phyloP scores from a whole-genome alignment of 2,888 invertebrate genomes.

The Cacoxenus indagator region DNA sequence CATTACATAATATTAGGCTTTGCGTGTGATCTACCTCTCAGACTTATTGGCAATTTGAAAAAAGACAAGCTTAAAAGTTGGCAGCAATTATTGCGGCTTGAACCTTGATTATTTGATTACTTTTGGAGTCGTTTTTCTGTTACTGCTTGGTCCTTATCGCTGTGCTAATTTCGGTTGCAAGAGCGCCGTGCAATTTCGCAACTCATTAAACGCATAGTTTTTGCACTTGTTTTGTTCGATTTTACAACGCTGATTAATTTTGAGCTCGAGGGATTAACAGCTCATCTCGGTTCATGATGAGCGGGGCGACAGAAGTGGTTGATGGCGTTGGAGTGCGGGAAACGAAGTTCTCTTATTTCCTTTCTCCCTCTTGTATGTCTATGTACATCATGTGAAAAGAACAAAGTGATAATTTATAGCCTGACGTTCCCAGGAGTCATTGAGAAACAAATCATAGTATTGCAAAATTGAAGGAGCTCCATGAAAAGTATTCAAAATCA shows the following conservation, averaged over 20 bases:
- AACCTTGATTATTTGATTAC: not conserved
- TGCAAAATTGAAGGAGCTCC: too few relatives aligned
- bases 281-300: not conserved
- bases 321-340: not conserved
- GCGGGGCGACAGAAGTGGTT: not conserved
- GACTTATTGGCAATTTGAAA: too few relatives aligned
- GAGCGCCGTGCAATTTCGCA: not conserved
- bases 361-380: not conserved
- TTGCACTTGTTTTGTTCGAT: not conserved
- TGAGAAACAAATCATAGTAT: not conserved
- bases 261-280: not conserved
- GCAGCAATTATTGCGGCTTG: not conserved
- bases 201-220: slow-evolving; percentile 1
- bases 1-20: not conserved
- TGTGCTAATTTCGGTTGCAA: not conserved
- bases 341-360: not conserved
- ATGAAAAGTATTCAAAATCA: too few relatives aligned
- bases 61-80: not conserved
- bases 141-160: not conserved
- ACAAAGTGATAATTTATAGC: slow-evolving; percentile 4
- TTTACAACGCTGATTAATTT: slow-evolving; percentile 1
- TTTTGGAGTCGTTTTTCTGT: not conserved
- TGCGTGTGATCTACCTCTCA: not conserved
- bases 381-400: not conserved
- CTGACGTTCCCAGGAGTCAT: not conserved